These are phyloP conservation scores for Carcharodon carcharias DNA, from an alignment of 2,797 vertebrate species.

Conservation along the genomic window DNA sequence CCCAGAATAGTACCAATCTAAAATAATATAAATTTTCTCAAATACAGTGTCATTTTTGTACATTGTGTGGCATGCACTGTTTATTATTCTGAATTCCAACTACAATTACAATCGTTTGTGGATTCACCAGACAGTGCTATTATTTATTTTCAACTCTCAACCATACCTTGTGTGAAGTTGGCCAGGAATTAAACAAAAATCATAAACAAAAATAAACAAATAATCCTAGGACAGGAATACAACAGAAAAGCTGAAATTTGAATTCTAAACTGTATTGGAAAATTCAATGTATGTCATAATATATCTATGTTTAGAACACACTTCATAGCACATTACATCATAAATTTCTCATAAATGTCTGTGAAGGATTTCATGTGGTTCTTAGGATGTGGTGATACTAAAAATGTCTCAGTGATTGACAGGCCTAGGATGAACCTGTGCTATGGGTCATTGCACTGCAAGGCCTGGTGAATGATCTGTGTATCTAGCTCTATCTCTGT, in stretches of 20 bases:
- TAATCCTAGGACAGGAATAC: not conserved
- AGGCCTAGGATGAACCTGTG: constrained; percentile 16
- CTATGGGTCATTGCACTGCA: not conserved
- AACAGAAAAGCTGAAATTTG: not conserved
- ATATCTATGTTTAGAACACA: not conserved
- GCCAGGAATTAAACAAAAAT: not conserved
- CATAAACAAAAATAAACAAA: not conserved
- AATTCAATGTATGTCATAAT: not conserved
- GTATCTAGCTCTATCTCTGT: constrained; percentile 22
- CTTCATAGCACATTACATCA: not conserved
- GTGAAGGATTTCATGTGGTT: not conserved
- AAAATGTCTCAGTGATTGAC: constrained; percentile 40
- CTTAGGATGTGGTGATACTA: not conserved
- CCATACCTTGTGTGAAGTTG: not conserved
- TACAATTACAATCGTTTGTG: not conserved
- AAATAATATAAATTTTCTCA: not conserved
- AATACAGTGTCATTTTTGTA: not conserved
- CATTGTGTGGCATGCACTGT: not conserved
- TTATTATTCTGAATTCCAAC: not conserved
- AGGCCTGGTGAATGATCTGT: not conserved
- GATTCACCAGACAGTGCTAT: not conserved
- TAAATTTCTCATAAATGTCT: not conserved
- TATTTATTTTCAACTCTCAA: not conserved
- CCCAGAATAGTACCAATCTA: not conserved
- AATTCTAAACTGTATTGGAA: not conserved